Conservation (phyloP, 2,797 vertebrate genomes). For the Phoebastria nigripes region DNA sequence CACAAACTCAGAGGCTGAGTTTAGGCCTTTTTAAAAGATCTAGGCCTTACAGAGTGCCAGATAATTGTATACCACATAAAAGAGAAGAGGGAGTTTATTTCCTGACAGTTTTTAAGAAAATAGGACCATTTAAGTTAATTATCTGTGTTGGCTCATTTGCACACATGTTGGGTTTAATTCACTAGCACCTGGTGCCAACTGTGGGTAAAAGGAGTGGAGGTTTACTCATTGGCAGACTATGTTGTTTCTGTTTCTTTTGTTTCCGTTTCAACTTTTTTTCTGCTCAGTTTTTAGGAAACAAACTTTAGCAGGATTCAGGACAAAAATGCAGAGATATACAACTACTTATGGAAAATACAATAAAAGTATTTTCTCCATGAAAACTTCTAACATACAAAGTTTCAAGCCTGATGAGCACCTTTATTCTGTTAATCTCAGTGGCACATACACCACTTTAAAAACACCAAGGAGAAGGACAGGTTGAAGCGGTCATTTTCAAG, state of each 20-base stretch:
- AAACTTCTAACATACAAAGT: background rate
- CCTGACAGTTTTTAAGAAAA: conserved; percentile 51
- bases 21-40: background rate
- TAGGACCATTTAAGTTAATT: conserved; percentile 53
- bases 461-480: background rate
- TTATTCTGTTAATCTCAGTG: background rate
- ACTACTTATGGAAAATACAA: background rate
- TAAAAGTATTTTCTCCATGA: background rate
- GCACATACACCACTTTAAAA: background rate
- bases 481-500: background rate
- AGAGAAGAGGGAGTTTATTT: conserved; percentile 10
- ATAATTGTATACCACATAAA: conserved; percentile 2
- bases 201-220: background rate
- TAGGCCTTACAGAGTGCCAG: background rate
- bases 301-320: background rate
- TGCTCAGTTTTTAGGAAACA: background rate
- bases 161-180: conserved; percentile 60
- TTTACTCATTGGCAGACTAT: background rate
- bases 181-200: conserved; percentile 29
- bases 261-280: background rate
- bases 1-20: conserved; percentile 20
- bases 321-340: background rate
- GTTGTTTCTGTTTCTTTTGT: conserved; percentile 17
- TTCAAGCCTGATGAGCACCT: background rate
- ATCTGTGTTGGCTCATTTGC: conserved; percentile 44